phyloP scores from a whole-genome alignment of 2,888 invertebrate genomes.

The Polydrusus cervinus region DNA sequence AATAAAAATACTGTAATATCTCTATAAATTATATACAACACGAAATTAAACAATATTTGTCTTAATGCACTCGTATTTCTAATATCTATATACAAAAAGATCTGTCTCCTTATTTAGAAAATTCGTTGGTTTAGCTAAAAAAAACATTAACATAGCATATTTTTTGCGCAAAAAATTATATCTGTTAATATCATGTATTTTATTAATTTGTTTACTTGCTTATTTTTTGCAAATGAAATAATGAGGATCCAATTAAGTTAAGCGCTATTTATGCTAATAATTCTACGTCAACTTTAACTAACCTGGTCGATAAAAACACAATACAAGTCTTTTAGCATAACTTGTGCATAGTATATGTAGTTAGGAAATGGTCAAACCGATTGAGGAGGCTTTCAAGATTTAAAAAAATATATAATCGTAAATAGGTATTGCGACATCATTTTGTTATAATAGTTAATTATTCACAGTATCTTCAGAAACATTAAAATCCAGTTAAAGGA shows the following conservation, averaged over 20 bases:
- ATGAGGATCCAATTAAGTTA: not conserved
- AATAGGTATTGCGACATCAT: too few relatives aligned
- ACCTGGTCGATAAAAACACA: too few relatives aligned
- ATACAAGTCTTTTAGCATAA: too few relatives aligned
- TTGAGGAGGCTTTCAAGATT: too few relatives aligned
- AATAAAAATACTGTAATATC: slow-evolving; percentile 34
- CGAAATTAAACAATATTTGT: slow-evolving; percentile 29
- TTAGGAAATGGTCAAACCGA: too few relatives aligned
- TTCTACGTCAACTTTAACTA: not conserved
- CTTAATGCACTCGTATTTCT: not conserved
- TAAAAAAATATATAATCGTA: not conserved
- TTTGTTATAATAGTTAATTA: too few relatives aligned
- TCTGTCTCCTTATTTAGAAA: slow-evolving; percentile 14
- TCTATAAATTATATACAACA: slow-evolving; percentile 39
- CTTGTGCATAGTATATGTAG: too few relatives aligned
- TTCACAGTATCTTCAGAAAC: too few relatives aligned
- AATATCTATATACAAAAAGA: slow-evolving; percentile 19
- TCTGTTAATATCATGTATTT: slow-evolving; percentile 7
- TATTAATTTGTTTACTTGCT: not conserved
- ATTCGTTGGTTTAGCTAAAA: slow-evolving; percentile 22
- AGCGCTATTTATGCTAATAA: not conserved
- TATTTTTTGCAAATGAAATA: not conserved
- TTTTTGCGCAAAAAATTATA: not conserved
- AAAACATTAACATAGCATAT: slow-evolving; percentile 3
- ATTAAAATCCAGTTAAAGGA: too few relatives aligned